Evolutionary conservation across 2,797 vertebrate species (phyloP).

Genomic region (Rhinichthys osculus): DNA sequence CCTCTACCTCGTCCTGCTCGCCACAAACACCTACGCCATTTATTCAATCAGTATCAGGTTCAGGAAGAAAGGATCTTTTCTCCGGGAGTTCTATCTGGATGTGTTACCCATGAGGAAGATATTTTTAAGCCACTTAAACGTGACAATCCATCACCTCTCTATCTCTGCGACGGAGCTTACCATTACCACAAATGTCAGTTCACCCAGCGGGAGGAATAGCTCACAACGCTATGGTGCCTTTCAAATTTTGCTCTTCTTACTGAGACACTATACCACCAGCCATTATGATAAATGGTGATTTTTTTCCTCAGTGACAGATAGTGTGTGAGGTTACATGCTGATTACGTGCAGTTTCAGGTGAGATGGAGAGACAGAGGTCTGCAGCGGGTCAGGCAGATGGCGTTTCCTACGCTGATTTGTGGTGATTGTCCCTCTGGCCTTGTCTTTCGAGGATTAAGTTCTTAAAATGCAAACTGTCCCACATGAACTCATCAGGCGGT

Average conservation of each 20-base stretch:
- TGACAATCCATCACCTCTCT: slow-evolving; percentile 43
- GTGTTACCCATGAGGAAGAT: slow-evolving; percentile 23
- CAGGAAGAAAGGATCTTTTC: slow-evolving; percentile 16
- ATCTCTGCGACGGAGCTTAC: slow-evolving; percentile 14
- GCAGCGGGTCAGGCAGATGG: slow-evolving; percentile 53
- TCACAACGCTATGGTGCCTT: slow-evolving; percentile 33
- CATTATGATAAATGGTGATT: slow-evolving; percentile 42
- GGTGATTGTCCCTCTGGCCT: slow-evolving; percentile 49
- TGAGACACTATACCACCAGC: slow-evolving; percentile 27
- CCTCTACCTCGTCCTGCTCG: too few relatives aligned
- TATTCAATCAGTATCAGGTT: slow-evolving; percentile 23
- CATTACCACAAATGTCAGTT: slow-evolving; percentile 50
- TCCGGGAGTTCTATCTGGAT: slow-evolving; percentile 15
- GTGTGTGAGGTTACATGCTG: slow-evolving; percentile 36
- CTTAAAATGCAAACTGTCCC: slow-evolving; percentile 54
- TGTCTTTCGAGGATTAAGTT: slow-evolving; percentile 51
- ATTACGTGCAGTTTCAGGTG: slow-evolving; percentile 22
- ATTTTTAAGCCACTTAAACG: slow-evolving; percentile 50
- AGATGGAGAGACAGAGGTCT: slow-evolving; percentile 34
- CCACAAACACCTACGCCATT: background rate
- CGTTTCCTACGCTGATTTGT: slow-evolving; percentile 52
- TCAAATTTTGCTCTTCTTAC: slow-evolving; percentile 34
- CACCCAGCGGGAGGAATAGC: slow-evolving; percentile 25
- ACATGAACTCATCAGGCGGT: slow-evolving; percentile 46
- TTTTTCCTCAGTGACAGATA: slow-evolving; percentile 36